Conservation (phyloP, 2,797 vertebrate genomes). For the Paguma larvata region DNA sequence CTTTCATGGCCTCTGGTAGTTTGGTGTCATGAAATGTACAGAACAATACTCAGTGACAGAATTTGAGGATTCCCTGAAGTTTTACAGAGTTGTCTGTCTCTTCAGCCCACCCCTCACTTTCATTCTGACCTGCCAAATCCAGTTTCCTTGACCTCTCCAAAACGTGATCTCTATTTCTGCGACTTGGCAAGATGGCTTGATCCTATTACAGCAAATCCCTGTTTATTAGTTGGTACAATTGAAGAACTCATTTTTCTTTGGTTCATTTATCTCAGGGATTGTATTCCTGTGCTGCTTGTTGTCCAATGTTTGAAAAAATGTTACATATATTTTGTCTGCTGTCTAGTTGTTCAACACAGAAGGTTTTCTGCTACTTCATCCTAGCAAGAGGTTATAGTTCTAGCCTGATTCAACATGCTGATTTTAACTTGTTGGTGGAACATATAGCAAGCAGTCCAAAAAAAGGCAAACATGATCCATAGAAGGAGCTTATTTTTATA, state of each 20-base stretch:
- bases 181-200: background rate
- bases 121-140: background rate
- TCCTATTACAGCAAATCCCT: background rate
- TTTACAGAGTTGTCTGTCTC: background rate
- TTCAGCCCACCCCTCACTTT: background rate
- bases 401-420: background rate
- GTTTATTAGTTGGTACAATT: background rate
- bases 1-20: background rate
- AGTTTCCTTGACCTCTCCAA: background rate
- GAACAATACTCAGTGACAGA: background rate
- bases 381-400: background rate
- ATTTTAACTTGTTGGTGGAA: background rate
- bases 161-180: background rate
- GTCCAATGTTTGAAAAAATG: background rate
- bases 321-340: background rate
- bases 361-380: background rate
- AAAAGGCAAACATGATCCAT: background rate
- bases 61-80: background rate
- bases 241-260: background rate
- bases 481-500: background rate
- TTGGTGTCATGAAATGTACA: background rate
- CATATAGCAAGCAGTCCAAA: background rate
- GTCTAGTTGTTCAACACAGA: background rate
- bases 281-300: background rate
- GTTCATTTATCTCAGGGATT: background rate